Base-by-base conservation (phyloP, 2,113 vertebrate genomes). In the Cynoglossus semilaevis region DNA sequence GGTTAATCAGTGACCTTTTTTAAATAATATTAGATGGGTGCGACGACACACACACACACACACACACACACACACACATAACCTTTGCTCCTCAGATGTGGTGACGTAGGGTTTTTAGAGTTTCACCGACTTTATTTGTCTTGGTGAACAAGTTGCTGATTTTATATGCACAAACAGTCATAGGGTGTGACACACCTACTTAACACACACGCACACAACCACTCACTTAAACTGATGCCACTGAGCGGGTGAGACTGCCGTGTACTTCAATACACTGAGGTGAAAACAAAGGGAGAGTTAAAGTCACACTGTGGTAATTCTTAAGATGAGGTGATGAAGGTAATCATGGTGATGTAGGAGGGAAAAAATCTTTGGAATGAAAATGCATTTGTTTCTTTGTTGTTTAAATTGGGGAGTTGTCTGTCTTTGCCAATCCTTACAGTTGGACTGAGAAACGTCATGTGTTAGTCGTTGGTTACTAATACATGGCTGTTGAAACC, bases 231-330 rank as follows among this genome's bases (percentile, higher is more conserved):
- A 59, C 29, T 9, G 72, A 35, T 44, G 51, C 38, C 34, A 51
- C 48, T 15, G 73, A 73, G 62, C 73, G 61, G 81, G 81, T 80
- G 37, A 38, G 37, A n/a, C n/a, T n/a, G n/a, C 37, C 8, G 37
- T 38, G 2, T 11, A 38, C n/a, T n/a, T n/a, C n/a, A 38, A 38
- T 8, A 10, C 8, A 38, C 37, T 38, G 37, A 5, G 37, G 12
- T 10, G 37, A 8, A 54, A 69, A 68, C 67, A 61, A 40, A 63
- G 52, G 64, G 16, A 11, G 29, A 35, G 10, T 10, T 5, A 48
- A 44, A 45, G 2, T 41, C 16, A 1, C 3, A 6, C 11, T 4
- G 8, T 6, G 19, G 19, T 40, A 22, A 58, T 47, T 37, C 67
- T 16, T 16, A 53, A 15, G 52, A 16, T 48, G 36, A 18, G 50